Evolutionary conservation across 1,140 invertebrate genomes (phyloP).

Genomic region (Ceratoteleas bidentatus): DNA sequence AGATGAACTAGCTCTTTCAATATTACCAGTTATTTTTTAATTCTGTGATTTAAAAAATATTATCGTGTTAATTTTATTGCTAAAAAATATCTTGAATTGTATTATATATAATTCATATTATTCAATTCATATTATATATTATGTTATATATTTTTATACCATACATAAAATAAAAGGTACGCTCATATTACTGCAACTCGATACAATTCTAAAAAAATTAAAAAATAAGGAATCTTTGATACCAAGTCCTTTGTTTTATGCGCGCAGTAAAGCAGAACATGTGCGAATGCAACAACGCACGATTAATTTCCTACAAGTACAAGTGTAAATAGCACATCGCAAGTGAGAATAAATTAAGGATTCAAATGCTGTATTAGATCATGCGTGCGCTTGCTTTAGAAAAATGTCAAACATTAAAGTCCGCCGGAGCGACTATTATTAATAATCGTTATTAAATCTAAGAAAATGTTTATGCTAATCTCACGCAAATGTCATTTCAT

Average conservation of each 20-base stretch:
- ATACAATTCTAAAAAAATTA: conserved; percentile 7
- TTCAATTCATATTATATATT: too few relatives aligned
- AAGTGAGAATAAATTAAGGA: conserved; percentile 54
- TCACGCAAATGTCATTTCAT: conserved; percentile 59
- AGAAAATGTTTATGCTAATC: conserved; percentile 64
- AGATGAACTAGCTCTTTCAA: too few relatives aligned
- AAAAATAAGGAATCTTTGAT: conserved; percentile 7
- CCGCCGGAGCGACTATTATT: conserved; percentile 46
- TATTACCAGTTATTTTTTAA: too few relatives aligned
- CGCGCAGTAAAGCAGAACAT: conserved; percentile 43
- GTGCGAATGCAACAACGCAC: conserved; percentile 26
- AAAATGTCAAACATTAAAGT: conserved; percentile 58
- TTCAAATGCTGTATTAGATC: conserved; percentile 61
- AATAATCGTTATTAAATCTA: conserved; percentile 64
- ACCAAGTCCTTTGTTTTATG: conserved; percentile 52
- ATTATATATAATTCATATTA: too few relatives aligned
- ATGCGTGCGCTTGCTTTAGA: conserved; percentile 20
- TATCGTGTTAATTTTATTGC: too few relatives aligned
- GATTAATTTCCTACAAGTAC: conserved; percentile 60
- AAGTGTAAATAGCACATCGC: conserved; percentile 49
- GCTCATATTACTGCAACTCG: background rate
- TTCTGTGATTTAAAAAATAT: too few relatives aligned
- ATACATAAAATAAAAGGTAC: too few relatives aligned
- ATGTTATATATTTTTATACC: too few relatives aligned
- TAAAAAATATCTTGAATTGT: too few relatives aligned